Conservation (phyloP, 2,888 invertebrate genomes). For the Hirtodrosophila histrioides region DNA sequence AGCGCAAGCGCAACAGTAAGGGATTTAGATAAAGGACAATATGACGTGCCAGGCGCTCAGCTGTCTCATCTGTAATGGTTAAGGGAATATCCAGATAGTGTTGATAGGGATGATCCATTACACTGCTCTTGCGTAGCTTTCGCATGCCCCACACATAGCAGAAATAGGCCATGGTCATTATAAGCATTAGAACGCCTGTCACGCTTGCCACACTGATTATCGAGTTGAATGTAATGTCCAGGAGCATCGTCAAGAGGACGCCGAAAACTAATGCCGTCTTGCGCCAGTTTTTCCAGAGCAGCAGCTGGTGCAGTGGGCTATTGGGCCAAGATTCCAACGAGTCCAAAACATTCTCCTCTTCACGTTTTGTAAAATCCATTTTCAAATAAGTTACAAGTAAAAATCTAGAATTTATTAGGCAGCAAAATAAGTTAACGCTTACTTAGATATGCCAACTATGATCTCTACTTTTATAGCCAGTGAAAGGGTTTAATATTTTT, state of each 20-base stretch:
- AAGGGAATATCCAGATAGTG: conserved; percentile 34
- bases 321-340: conserved; percentile 6
- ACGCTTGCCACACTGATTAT: conserved; percentile 54
- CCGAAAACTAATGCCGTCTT: conserved; percentile 33
- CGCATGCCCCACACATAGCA: conserved; percentile 40
- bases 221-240: conserved; percentile 45
- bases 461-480: not conserved
- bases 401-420: not conserved
- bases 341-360: not conserved
- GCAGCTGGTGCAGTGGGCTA: conserved; percentile 18
- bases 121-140: conserved; percentile 36
- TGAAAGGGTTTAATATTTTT: too few relatives aligned
- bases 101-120: conserved; percentile 40
- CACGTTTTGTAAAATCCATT: conserved; percentile 22
- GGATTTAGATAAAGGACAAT: conserved; percentile 24
- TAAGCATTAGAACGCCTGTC: conserved; percentile 21
- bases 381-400: not conserved
- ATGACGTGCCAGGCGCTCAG: conserved; percentile 23
- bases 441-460: conserved; percentile 18
- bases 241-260: conserved; percentile 36
- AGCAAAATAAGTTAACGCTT: not conserved
- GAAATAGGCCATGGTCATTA: conserved; percentile 35
- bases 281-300: conserved; percentile 54
- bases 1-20: conserved; percentile 21
- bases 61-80: conserved; percentile 31